Evolutionary conservation across 2,888 invertebrate genomes (phyloP).

Genomic region (Drosophila kanekoi): DNA sequence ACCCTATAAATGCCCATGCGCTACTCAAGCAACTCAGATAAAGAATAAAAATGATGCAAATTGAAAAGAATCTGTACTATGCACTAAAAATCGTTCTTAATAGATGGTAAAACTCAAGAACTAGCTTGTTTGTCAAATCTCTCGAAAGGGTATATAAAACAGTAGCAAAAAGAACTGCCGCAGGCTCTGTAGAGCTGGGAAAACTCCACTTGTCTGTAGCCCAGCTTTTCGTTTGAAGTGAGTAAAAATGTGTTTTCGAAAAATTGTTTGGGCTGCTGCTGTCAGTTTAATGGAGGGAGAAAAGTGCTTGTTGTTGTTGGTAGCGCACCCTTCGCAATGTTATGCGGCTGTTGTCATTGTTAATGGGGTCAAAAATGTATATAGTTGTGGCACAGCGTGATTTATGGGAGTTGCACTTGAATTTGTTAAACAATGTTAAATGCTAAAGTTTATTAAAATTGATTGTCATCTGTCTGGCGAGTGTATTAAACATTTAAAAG

Average conservation of each 20-base stretch:
- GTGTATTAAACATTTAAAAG: constrained; percentile 40
- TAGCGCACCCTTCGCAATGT: constrained; percentile 28
- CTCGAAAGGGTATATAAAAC: constrained; percentile 20
- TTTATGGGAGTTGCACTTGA: constrained; percentile 57
- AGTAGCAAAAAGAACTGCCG: constrained; percentile 25
- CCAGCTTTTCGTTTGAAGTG: constrained; percentile 59
- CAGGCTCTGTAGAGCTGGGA: constrained; percentile 34
- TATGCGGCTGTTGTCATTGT: constrained; percentile 45
- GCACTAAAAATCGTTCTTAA: too few relatives aligned
- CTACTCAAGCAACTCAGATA: too few relatives aligned
- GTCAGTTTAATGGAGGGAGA: constrained; percentile 40
- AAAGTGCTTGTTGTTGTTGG: constrained; percentile 2
- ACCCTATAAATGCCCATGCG: too few relatives aligned
- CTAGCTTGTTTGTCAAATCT: neutral
- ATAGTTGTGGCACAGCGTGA: constrained; percentile 28
- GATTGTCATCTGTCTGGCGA: constrained; percentile 42
- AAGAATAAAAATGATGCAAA: too few relatives aligned
- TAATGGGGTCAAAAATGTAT: constrained; percentile 62
- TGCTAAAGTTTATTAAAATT: constrained; percentile 55
- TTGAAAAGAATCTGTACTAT: too few relatives aligned
- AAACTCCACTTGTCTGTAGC: constrained; percentile 45
- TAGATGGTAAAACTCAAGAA: too few relatives aligned
- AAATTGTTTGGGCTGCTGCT: constrained; percentile 51
- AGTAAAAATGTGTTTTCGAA: constrained; percentile 59
- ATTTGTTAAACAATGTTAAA: constrained; percentile 33